phyloP scores from a whole-genome alignment of 1,140 invertebrate genomes.

The Tetramorium simillimum region DNA sequence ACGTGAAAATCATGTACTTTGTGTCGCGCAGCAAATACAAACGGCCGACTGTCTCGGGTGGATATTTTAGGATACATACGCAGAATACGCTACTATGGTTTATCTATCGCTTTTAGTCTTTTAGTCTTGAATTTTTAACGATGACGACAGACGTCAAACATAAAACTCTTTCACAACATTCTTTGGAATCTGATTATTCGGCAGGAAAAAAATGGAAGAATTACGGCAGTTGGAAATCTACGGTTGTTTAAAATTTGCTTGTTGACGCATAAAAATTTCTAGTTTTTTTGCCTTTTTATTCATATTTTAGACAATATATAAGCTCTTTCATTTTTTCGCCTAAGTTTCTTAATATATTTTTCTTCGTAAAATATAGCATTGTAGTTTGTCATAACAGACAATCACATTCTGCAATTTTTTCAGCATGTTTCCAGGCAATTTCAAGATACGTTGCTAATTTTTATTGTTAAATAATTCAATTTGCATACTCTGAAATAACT shows the following conservation, averaged over 20 bases:
- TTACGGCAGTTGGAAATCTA: not conserved
- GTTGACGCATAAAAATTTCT: not conserved
- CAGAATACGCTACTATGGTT: not conserved
- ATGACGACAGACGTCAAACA: not conserved
- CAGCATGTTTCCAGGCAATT: no score
- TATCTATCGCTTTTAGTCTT: not conserved
- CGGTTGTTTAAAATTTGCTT: not conserved
- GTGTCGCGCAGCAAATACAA: not conserved
- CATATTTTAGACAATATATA: not conserved
- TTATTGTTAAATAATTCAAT: not conserved
- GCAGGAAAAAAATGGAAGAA: not conserved
- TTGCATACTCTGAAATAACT: not conserved
- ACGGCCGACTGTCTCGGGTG: not conserved
- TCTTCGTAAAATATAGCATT: no score
- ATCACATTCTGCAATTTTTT: no score
- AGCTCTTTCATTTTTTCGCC: not conserved
- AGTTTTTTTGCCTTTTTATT: not conserved
- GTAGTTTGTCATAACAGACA: no score
- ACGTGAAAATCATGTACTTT: not conserved
- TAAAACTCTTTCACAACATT: conserved; percentile 1
- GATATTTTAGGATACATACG: not conserved
- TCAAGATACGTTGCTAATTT: no score
- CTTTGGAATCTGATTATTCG: not conserved
- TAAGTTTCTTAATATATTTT: no score
- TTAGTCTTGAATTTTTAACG: conserved; percentile 7